A percentile compares a stretch with the other conserved stretches of the same genome.
Conservation (phyloP, 2,888 invertebrate species). For the Xanthia icteritia region DNA sequence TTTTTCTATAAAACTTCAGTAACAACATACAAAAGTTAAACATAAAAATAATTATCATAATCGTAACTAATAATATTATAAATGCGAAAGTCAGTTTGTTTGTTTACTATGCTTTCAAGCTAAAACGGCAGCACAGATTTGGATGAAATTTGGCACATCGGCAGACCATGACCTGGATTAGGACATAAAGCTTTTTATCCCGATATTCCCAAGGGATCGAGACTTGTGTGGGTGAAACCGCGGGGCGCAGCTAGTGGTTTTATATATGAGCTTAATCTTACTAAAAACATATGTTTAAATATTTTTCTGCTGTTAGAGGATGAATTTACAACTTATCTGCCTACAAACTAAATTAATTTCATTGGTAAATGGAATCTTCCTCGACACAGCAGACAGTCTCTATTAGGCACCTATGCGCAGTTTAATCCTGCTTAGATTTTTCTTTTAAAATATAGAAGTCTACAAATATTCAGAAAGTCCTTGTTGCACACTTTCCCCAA, state of each 20-base stretch:
- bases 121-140: no score
- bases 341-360: neutral
- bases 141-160: no score
- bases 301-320: neutral
- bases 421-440: conserved; percentile 5
- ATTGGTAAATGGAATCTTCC: neutral
- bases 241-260: neutral
- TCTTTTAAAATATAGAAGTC: neutral
- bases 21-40: neutral
- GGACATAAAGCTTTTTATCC: no score
- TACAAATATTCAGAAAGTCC: conserved; percentile 17
- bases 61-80: no score
- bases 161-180: no score
- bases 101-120: no score
- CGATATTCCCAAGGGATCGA: no score
- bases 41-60: conserved; percentile 2
- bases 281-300: no score
- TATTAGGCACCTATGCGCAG: neutral
- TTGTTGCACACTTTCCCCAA: conserved; percentile 47
- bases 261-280: neutral
- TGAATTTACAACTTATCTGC: neutral
- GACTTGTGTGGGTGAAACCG: no score
- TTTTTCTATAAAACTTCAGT: neutral
- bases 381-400: neutral
- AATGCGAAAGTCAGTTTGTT: no score